Evolutionary conservation across 2,888 invertebrate species (phyloP), one percentile per base, ranked within the genome.

Genomic region (Apodemia mormo): DNA sequence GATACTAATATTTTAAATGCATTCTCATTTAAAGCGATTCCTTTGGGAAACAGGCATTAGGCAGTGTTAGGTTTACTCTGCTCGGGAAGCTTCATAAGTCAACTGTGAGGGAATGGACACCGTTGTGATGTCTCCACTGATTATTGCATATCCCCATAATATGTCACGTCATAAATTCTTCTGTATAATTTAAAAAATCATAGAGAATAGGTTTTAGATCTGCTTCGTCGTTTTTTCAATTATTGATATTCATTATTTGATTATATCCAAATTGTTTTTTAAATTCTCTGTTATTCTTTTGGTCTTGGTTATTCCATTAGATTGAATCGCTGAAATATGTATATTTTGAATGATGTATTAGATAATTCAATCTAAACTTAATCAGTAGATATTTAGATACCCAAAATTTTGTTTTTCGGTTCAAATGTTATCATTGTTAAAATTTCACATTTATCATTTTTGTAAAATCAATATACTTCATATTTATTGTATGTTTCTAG

Each of bases 61-160:
- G 75, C 75, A 75, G 75, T 75, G 75, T 74, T 71, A 72, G 74
- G 74, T 74, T 68, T 68, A 70, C 65, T 70, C 65, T 61, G 70
- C 71, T 70, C 66, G 65, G 70, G 73, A 72, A 68, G n/a, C 66
- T 71, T 70, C 66, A 56, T 61, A 56, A 67, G 68, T 29, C 71
- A 64, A 43, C 61, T n/a, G 71, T 68, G 69, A 56, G 70, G 54
- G 65, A 69, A 49, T 29, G 30, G 45, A 61, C 33, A 49, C 72
- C 68, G 61, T 29, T 54, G 30, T 29, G 2, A 10, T 52, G 37
- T 12, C 43, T 56, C 30, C 64, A 33, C 10, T 61, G 22, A 56
- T 40, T 68, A n/a, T 37, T 58, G 33, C 33, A 56, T 49, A 45
- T 40, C 52, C 12, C 33, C 22, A n/a, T 8, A 52, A 22, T 43